phyloP scores from a whole-genome alignment of 2,888 invertebrate genomes.

The Pemphredon lugubris region DNA sequence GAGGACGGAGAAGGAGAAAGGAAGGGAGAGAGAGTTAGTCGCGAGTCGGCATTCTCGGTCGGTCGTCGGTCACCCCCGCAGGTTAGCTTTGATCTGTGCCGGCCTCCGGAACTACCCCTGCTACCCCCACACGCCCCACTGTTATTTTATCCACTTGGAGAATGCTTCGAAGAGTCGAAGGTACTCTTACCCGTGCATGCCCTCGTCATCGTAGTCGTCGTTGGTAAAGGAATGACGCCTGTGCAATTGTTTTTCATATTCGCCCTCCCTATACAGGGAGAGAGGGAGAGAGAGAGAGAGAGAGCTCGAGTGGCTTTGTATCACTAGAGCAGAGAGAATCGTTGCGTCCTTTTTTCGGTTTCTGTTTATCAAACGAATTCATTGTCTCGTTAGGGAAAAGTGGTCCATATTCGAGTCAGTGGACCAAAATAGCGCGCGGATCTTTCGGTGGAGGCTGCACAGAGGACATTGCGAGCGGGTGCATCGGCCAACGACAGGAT shows the following conservation, averaged over 20 bases:
- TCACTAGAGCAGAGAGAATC: too few relatives aligned
- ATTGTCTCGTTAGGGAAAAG: slow-evolving; percentile 45
- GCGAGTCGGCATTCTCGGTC: slow-evolving; percentile 63
- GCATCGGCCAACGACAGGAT: too few relatives aligned
- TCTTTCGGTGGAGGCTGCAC: too few relatives aligned
- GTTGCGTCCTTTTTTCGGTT: slow-evolving; percentile 41
- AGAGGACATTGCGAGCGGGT: too few relatives aligned
- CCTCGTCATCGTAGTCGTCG: slow-evolving; percentile 59
- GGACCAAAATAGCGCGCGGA: slow-evolving; percentile 34
- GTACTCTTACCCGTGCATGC: slow-evolving; percentile 64
- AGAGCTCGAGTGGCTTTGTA: too few relatives aligned
- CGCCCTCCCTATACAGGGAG: slow-evolving; percentile 15
- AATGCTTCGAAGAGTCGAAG: slow-evolving; percentile 64
- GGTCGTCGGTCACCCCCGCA: slow-evolving; percentile 73
- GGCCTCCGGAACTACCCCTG: slow-evolving; percentile 69
- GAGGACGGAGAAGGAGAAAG: slow-evolving; percentile 24
- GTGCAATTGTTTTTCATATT: slow-evolving; percentile 63
- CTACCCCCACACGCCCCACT: slow-evolving; percentile 60
- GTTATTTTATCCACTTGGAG: slow-evolving; percentile 72
- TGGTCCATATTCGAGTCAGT: slow-evolving; percentile 32
- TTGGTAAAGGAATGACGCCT: slow-evolving; percentile 68
- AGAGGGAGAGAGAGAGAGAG: too few relatives aligned
- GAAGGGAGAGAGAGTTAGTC: slow-evolving; percentile 59
- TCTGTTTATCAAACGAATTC: slow-evolving; percentile 51
- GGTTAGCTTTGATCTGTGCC: slow-evolving; percentile 79